Percentiles rank a stretch among this genome's conserved stretches.
phyloP scores from a whole-genome alignment of 2,113 vertebrate species.

The Okapia johnstoni region DNA sequence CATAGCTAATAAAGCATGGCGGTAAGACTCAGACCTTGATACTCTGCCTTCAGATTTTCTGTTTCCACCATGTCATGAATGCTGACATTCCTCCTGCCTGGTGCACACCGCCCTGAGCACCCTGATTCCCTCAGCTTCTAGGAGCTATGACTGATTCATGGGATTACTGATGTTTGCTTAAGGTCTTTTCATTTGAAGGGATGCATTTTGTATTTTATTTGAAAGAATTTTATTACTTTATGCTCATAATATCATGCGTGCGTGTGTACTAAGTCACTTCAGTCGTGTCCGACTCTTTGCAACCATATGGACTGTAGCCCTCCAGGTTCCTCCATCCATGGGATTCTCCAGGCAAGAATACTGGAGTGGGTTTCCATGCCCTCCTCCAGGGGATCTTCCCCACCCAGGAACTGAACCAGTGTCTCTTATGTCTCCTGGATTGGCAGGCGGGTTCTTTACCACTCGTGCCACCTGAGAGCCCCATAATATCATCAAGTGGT shows the following conservation, averaged over 20 bases:
- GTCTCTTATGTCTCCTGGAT: not conserved
- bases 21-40: not conserved
- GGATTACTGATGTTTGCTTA: not conserved
- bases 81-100: rapidly evolving
- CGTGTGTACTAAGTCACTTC: not conserved
- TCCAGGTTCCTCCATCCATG: not conserved
- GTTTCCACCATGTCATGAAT: not conserved
- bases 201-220: not conserved
- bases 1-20: not conserved
- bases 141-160: not conserved
- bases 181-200: not conserved
- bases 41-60: not conserved
- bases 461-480: not conserved
- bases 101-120: not conserved
- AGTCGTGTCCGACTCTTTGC: not conserved
- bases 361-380: not conserved
- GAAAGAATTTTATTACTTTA: not conserved
- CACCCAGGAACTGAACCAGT: rapidly evolving
- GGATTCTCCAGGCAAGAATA: not conserved
- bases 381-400: not conserved
- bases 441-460: not conserved
- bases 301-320: not conserved
- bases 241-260: not conserved
- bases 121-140: not conserved
- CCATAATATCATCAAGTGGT: not conserved